These are phyloP conservation scores for Acrossocheilus fasciatus DNA, from an alignment of 2,797 vertebrate genomes.

Conservation along the genomic window DNA sequence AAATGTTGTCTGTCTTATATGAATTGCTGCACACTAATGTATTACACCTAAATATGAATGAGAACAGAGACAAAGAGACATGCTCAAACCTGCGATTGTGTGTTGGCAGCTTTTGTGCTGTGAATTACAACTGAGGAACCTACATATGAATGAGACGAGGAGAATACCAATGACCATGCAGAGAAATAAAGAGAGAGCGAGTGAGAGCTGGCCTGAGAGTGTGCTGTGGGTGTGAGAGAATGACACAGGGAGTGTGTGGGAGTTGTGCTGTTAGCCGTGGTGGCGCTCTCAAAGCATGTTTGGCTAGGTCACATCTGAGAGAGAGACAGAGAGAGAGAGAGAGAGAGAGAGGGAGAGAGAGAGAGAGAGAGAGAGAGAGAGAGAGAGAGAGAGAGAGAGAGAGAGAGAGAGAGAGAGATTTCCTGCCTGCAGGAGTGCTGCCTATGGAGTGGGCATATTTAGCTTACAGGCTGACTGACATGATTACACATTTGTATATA, in stretches of 20 bases:
- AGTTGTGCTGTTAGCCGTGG: conserved; percentile 18
- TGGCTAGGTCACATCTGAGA: conserved; percentile 24
- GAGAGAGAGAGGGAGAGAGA: not conserved
- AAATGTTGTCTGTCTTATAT: not conserved
- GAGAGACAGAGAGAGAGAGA: conserved; percentile 1
- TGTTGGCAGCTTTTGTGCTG: conserved; percentile 47
- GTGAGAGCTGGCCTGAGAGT: not conserved
- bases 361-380: not conserved
- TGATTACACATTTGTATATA: conserved; percentile 31
- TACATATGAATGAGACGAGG: conserved; percentile 44
- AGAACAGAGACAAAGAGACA: conserved; percentile 20
- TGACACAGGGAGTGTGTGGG: conserved; percentile 16
- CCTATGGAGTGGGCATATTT: conserved; percentile 18
- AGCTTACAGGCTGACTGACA: conserved; percentile 26
- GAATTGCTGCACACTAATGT: not conserved
- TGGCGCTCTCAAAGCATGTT: conserved; percentile 12
- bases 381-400: not conserved
- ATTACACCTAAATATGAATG: conserved; percentile 9
- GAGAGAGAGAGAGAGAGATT: conserved; percentile 6
- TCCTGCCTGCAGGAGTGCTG: conserved; percentile 19
- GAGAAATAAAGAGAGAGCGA: conserved; percentile 20
- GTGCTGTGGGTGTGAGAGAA: conserved; percentile 14
- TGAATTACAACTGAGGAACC: conserved; percentile 48
- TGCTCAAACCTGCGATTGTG: conserved; percentile 11
- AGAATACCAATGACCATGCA: conserved; percentile 54